A percentile compares a stretch with the other conserved stretches of the same genome.
Evolutionary conservation across 2,797 vertebrate species (phyloP).

Genomic region (Rhabdophis nuchalis): DNA sequence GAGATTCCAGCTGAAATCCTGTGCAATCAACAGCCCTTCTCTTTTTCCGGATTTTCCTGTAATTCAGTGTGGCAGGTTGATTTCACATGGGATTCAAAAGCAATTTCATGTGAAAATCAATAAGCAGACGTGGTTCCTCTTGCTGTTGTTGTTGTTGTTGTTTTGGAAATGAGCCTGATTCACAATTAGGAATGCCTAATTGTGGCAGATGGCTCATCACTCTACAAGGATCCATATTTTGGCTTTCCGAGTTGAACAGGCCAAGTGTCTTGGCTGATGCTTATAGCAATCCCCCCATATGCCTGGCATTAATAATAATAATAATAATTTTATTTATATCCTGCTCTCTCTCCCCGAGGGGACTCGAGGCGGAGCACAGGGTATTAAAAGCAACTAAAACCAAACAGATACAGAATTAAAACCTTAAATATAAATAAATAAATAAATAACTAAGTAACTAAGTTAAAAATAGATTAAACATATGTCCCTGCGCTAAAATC

Average conservation of each 20-base stretch:
- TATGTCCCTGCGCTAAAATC: too few relatives aligned
- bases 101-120: not conserved
- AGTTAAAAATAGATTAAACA: too few relatives aligned
- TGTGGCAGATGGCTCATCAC: not conserved
- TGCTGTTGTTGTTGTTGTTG: not conserved
- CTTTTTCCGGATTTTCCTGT: not conserved
- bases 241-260: not conserved
- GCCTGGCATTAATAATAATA: not conserved
- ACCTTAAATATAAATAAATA: too few relatives aligned
- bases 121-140: not conserved
- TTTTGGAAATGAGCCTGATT: not conserved
- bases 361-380: too few relatives aligned
- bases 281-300: not conserved
- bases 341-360: too few relatives aligned
- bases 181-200: not conserved
- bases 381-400: too few relatives aligned
- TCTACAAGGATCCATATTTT: too few relatives aligned
- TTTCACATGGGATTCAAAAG: not conserved
- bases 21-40: not conserved
- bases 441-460: too few relatives aligned
- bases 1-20: not conserved
- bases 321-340: too few relatives aligned
- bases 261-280: not conserved
- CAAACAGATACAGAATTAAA: too few relatives aligned
- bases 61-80: not conserved